These are phyloP conservation scores for Tenthredo notha DNA, from an alignment of 2,888 invertebrate genomes.

Conservation along the genomic window DNA sequence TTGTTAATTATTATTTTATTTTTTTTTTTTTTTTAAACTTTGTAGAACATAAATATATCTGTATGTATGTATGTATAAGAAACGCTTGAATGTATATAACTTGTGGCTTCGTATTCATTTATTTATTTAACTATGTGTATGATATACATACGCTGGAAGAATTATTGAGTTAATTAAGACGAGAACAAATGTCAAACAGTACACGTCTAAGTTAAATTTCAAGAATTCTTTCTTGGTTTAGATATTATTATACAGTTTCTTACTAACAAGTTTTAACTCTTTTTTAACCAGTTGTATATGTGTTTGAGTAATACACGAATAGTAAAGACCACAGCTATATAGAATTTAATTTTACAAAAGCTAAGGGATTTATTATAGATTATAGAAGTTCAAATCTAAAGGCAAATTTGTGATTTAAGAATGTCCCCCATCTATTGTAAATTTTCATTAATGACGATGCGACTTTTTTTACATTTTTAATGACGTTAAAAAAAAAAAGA, in stretches of 20 bases:
- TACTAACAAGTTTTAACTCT: neutral
- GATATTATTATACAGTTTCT: neutral
- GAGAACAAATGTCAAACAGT: neutral
- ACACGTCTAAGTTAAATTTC: neutral
- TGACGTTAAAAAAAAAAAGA: neutral
- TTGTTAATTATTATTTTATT: neutral
- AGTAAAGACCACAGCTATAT: neutral
- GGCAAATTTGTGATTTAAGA: neutral
- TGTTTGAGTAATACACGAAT: neutral
- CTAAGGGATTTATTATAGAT: neutral
- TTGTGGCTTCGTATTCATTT: slow-evolving; percentile 30
- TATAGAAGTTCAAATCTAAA: neutral
- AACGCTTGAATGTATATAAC: neutral
- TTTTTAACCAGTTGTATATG: neutral
- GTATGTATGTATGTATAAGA: slow-evolving; percentile 28
- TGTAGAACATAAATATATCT: neutral
- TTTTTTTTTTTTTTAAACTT: neutral
- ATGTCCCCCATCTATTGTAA: neutral
- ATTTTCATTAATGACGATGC: neutral
- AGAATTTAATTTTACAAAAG: neutral
- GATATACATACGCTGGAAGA: neutral
- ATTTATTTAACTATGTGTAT: slow-evolving; percentile 48
- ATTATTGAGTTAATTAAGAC: neutral
- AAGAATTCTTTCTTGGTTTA: neutral
- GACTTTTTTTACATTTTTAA: neutral